Conservation (phyloP, 2,113 vertebrate species). For the Zosterops hypoxanthus region DNA sequence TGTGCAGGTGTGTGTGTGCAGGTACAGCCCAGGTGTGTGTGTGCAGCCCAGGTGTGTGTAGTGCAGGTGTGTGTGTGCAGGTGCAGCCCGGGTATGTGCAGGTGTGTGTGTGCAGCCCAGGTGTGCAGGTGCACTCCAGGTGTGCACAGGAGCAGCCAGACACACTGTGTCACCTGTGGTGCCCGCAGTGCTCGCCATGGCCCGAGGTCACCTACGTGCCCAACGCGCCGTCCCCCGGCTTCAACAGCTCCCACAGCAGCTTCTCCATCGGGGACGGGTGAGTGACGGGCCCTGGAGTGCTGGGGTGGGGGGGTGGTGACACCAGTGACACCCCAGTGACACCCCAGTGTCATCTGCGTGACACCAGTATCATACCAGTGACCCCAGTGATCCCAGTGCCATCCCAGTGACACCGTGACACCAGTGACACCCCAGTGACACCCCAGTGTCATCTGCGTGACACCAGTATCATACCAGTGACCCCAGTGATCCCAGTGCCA, state of each 20-base stretch:
- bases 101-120: not conserved
- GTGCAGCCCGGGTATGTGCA: not conserved
- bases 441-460: too few species aligned
- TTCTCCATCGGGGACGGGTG: slow-evolving; percentile 92
- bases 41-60: not conserved
- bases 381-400: too few species aligned
- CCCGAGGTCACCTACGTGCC: slow-evolving; percentile 91
- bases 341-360: rapidly evolving
- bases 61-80: not conserved
- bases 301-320: too few species aligned
- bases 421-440: not conserved
- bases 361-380: too few species aligned
- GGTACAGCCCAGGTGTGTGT: not conserved
- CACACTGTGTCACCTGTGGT: not conserved
- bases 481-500: too few species aligned
- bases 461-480: too few species aligned
- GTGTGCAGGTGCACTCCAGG: not conserved
- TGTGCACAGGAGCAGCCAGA: not conserved
- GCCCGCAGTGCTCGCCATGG: slow-evolving; percentile 87
- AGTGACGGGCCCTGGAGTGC: not conserved
- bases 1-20: too few species aligned
- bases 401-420: not conserved
- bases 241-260: slow-evolving; percentile 90
- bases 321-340: not conserved
- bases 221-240: slow-evolving; percentile 90